These are phyloP conservation scores for Emydocephalus ijimae DNA, from an alignment of 2,113 vertebrate species.

Conservation along the genomic window DNA sequence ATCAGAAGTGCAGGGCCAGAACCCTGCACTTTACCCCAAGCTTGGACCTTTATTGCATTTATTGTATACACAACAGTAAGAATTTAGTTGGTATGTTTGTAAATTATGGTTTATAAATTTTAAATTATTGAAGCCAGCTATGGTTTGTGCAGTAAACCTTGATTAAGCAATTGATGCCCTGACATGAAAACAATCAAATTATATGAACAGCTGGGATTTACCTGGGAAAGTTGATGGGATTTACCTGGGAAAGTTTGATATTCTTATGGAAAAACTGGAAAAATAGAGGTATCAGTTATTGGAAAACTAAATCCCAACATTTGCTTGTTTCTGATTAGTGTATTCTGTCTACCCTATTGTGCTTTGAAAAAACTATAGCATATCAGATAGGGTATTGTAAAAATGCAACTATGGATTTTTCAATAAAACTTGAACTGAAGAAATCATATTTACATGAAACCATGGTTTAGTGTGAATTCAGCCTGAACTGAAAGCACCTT, in stretches of 20 bases:
- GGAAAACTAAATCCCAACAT: too few relatives aligned
- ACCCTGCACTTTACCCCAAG: too few relatives aligned
- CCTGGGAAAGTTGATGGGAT: neutral
- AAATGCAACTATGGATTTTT: neutral
- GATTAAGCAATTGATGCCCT: neutral
- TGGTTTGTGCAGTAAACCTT: neutral
- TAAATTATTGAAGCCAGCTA: neutral
- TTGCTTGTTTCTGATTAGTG: too few relatives aligned
- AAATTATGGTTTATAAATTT: neutral
- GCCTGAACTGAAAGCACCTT: neutral
- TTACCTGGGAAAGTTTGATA: neutral
- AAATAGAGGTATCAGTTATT: neutral
- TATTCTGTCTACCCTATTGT: too few relatives aligned
- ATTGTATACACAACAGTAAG: too few relatives aligned
- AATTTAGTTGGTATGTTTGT: neutral
- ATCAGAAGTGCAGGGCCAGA: too few relatives aligned
- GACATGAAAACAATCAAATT: neutral
- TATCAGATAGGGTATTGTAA: neutral
- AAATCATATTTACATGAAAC: neutral
- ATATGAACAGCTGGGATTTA: neutral
- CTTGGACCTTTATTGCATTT: too few relatives aligned
- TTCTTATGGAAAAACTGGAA: neutral
- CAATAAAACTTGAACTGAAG: neutral
- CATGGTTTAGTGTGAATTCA: neutral
- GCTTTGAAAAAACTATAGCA: neutral